Percentiles rank a stretch among this genome's conserved stretches.
These are phyloP conservation scores for Eutolmus rufibarbis DNA, from an alignment of 2,888 invertebrate genomes.

Conservation along the genomic window DNA sequence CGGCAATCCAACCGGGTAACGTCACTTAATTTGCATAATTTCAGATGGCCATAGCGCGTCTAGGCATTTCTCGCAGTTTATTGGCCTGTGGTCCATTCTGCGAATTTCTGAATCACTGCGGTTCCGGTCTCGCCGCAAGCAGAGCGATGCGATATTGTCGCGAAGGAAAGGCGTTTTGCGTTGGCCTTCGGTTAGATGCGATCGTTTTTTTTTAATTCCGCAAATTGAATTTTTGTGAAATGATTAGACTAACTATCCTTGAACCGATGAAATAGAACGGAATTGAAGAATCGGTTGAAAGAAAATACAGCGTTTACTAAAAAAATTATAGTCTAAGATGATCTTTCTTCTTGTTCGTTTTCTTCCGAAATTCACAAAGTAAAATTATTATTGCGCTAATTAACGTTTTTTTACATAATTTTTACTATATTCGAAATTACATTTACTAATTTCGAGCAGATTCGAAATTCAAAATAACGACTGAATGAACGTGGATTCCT, in stretches of 20 bases:
- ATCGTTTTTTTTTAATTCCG: not conserved
- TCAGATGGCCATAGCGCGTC: not conserved
- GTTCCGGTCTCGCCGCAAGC: not conserved
- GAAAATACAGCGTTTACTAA: too few species aligned
- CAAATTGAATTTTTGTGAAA: not conserved
- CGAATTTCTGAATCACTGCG: not conserved
- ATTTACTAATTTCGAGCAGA: too few species aligned
- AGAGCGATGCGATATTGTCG: not conserved
- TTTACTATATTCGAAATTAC: too few species aligned
- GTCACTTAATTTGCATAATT: constrained; percentile 33
- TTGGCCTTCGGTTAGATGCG: not conserved
- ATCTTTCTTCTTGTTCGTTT: too few species aligned
- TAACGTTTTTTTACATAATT: too few species aligned
- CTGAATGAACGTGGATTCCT: too few species aligned
- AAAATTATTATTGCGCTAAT: too few species aligned
- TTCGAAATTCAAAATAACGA: too few species aligned
- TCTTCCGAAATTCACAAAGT: too few species aligned
- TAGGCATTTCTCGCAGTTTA: constrained; percentile 22
- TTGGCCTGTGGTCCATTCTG: constrained; percentile 1
- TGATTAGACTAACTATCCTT: not conserved
- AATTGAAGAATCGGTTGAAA: too few species aligned
- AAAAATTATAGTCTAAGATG: too few species aligned
- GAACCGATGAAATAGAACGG: not conserved
- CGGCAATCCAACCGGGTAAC: constrained; percentile 3
- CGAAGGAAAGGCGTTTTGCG: not conserved